phyloP scores from a whole-genome alignment of 2,797 vertebrate species.

The Vipera ursinii region DNA sequence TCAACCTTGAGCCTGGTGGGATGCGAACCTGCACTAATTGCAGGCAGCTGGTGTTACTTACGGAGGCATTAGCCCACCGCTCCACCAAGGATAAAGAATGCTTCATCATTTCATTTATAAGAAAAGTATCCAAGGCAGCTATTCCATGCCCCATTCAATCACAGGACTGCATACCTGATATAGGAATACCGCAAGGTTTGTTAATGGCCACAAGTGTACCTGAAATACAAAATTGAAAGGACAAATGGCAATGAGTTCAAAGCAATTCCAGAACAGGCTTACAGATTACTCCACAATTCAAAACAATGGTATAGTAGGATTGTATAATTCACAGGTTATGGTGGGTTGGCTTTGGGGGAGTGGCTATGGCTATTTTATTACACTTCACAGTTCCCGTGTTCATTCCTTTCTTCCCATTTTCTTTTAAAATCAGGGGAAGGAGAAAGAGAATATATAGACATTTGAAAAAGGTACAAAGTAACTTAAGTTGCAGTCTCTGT shows the following conservation, averaged over 20 bases:
- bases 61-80: too few species aligned
- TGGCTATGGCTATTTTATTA: neutral
- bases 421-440: neutral
- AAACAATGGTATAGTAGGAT: neutral
- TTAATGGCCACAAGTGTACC: slow-evolving; percentile 69
- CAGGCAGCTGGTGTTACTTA: too few species aligned
- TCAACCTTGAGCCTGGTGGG: too few species aligned
- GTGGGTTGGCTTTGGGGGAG: neutral
- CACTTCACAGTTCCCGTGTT: neutral
- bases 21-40: too few species aligned
- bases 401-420: neutral
- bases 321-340: neutral
- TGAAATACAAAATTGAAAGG: slow-evolving; percentile 49
- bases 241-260: neutral
- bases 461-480: neutral
- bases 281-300: neutral
- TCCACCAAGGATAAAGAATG: neutral
- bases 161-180: slow-evolving; percentile 63
- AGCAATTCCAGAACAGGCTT: too few species aligned
- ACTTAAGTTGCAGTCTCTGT: neutral
- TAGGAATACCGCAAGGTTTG: slow-evolving; percentile 67
- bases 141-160: neutral
- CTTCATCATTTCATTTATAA: neutral
- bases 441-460: neutral
- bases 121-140: neutral